Base-by-base conservation (phyloP, 1,140 invertebrate genomes). In the Akabosia matsudoensis region DNA sequence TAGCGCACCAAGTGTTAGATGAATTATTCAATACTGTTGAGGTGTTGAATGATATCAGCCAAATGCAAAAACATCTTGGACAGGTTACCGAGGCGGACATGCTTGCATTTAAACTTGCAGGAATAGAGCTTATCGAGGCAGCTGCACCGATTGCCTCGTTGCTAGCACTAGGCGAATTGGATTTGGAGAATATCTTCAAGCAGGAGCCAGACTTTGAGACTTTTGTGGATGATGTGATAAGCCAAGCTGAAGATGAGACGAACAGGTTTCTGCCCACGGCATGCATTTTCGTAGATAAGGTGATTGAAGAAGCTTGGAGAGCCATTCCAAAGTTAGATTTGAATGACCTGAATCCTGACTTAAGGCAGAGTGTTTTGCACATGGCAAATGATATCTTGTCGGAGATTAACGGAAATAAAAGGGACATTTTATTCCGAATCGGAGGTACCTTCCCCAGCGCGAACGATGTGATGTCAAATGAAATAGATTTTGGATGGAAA, bases 171-270 rank as follows among this genome's bases (percentile, higher is more conserved):
- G 79, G 79, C 0, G 73, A 79, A 70, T 26, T 80, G 3, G 75
- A 77, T 14, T 30, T 80, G 56, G 79, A 80, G 54, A 52, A 33
- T 16, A 80, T 80, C 33, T 77, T 80, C 34, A 37, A 70, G 56
- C 75, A 76, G 33, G 74, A 78, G 33, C 77, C 79, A 16, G 70
- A 74, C 30, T 67, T 79, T 37, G 22, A 54, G 4, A 18, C 70
- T 10, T 76, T 76, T 73, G 78, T 77, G 4, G 73, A 76, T 33
- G 33, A 28, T 13, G 31, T 77, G n/a, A 28, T 74, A 24, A 30
- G 31, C 13, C 61, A 67, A n/a, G 73, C 76, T 7, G 73, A 74
- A 28, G 30, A 2, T 14, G 70, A 26, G 26, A 22, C 74, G 67
- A n/a, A n/a, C 71, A 13, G 75, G 45, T 13, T 52, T 52, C n/a